Base-by-base conservation (phyloP, 2,888 invertebrate genomes). In the Xylota segnis region DNA sequence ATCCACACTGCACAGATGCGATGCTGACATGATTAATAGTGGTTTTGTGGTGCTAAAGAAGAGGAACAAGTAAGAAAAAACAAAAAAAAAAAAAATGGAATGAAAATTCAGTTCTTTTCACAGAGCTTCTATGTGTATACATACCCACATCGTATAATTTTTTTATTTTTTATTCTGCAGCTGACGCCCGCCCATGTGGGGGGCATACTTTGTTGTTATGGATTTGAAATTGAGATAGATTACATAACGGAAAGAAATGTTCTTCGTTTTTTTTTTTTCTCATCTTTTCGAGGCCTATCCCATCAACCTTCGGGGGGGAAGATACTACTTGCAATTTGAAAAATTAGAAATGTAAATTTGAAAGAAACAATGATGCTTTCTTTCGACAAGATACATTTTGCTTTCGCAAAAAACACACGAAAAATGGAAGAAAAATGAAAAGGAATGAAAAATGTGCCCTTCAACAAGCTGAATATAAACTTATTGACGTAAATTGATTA, bases 21-120 rank as follows among this genome's bases (percentile, higher is more conserved):
- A 84, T 84, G 79, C 84, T 79, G 84, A 84, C 84, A 84, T 84
- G 84, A 84, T 84, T 84, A 84, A 84, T 84, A 84, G 79, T 84
- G 68, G 79, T 83, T 84, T 84, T 79, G 83, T 65, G 83, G 79
- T 84, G 71, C 71, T 75, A 79, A 71, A 75, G 65, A 59, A 75
- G 63, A 68, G 68, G 3, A 23, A 23, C 23, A 23, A 50, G 32
- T 9, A 34, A 3, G 4, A 34, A 40, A 76, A 45, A 34, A 10
- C 52, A 34, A 45, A 82, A 29, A 27, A 43, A 54, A 59, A 29
- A 27, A 43, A 54, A 59, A 74, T 56, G 56, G 32, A 61, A 54
- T 83, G 66, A 61, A 83, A 83, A 83, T 77, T 77, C 66, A 61
- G 45, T 77, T 83, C 68, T 77, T 77, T 72, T 47, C 50, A 54